Percentiles rank a stretch among this genome's conserved stretches.
These are phyloP conservation scores for Steromphala cineraria DNA, from an alignment of 2,888 invertebrate species.

Conservation along the genomic window DNA sequence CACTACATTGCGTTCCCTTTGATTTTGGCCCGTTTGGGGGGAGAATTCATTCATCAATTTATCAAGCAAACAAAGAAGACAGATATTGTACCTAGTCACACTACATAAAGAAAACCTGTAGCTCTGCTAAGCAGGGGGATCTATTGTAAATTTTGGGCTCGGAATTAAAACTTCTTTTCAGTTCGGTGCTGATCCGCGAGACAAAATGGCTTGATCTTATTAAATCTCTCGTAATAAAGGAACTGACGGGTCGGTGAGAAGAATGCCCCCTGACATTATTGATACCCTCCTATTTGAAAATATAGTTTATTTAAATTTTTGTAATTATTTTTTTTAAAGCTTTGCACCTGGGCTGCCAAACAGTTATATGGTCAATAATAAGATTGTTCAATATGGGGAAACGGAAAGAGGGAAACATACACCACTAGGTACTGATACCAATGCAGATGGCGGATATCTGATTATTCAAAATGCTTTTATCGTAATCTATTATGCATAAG, in stretches of 20 bases:
- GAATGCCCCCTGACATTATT: neutral
- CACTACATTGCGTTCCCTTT: neutral
- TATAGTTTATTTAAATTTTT: too few species aligned
- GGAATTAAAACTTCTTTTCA: neutral
- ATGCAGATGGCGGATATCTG: too few species aligned
- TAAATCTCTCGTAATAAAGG: conserved; percentile 4
- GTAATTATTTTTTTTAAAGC: too few species aligned
- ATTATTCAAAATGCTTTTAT: too few species aligned
- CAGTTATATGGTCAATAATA: too few species aligned
- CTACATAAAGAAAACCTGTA: conserved; percentile 6
- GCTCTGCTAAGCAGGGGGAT: neutral
- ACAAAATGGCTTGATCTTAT: neutral
- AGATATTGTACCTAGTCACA: neutral
- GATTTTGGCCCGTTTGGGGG: neutral
- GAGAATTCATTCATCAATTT: conserved; percentile 2
- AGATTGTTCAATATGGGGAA: too few species aligned
- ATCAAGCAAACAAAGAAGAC: neutral
- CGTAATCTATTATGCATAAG: too few species aligned
- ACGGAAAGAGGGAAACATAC: too few species aligned
- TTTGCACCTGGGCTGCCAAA: too few species aligned
- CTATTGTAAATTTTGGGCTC: conserved; percentile 1
- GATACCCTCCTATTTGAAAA: too few species aligned
- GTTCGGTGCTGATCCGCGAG: neutral
- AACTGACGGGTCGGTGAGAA: neutral
- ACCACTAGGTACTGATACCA: too few species aligned